Evolutionary conservation across 2,888 invertebrate genomes (phyloP).

Genomic region (Eupeodes latifasciatus): DNA sequence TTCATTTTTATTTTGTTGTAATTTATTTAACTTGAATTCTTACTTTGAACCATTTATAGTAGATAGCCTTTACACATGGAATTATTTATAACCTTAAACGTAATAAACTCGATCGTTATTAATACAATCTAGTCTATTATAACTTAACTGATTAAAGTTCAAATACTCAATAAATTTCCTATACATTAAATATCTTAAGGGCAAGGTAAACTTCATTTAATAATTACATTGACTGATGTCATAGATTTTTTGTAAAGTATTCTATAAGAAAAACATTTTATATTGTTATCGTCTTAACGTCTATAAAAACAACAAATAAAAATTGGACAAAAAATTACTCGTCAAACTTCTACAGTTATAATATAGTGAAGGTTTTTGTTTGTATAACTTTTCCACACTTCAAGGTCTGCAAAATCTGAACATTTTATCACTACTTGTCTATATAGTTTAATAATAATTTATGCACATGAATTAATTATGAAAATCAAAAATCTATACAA

Average conservation of each 20-base stretch:
- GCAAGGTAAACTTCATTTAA: slow-evolving; percentile 23
- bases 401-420: slow-evolving; percentile 43
- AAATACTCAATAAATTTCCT: slow-evolving; percentile 9
- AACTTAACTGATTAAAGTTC: neutral
- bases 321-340: slow-evolving; percentile 32
- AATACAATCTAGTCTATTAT: no score
- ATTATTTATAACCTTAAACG: no score
- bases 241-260: neutral
- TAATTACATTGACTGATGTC: neutral
- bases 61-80: no score
- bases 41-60: no score
- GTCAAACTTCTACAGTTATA: slow-evolving; percentile 32
- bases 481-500: neutral
- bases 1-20: no score
- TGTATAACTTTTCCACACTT: neutral
- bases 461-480: slow-evolving; percentile 25
- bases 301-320: neutral
- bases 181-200: slow-evolving; percentile 4
- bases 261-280: neutral
- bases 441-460: slow-evolving; percentile 15
- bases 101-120: no score
- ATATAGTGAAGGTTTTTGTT: slow-evolving; percentile 25
- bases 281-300: slow-evolving; percentile 3
- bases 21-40: no score
- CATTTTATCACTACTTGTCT: neutral